phyloP scores from a whole-genome alignment of 2,113 vertebrate genomes.

The Sylvilagus bachmani region DNA sequence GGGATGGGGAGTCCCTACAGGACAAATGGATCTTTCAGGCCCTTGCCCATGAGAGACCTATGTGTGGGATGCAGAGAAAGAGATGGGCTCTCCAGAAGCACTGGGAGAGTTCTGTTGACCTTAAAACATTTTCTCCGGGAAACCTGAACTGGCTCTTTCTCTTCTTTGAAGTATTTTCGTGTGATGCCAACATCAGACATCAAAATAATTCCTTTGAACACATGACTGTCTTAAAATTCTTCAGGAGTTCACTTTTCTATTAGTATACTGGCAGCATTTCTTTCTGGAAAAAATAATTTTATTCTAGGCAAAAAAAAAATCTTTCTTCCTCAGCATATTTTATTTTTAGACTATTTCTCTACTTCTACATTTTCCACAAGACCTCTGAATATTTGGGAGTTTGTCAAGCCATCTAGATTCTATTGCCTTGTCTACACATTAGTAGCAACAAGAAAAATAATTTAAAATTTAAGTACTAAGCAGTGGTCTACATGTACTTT shows the following conservation, averaged over 20 bases:
- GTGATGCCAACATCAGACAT: background rate
- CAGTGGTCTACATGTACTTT: background rate
- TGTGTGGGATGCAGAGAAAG: background rate
- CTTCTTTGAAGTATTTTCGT: background rate
- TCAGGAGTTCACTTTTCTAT: background rate
- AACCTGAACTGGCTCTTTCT: background rate
- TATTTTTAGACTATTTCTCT: background rate
- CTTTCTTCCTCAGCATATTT: background rate
- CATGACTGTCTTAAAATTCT: background rate
- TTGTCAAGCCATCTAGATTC: background rate
- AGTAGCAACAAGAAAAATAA: background rate
- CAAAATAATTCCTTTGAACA: background rate
- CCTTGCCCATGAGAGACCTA: accelerated
- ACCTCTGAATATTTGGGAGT: background rate
- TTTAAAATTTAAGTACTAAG: background rate
- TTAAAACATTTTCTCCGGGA: background rate
- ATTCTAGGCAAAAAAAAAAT: background rate
- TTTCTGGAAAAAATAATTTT: background rate
- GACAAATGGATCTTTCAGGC: background rate
- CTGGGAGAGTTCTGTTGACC: background rate
- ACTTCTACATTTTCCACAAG: background rate
- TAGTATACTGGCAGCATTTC: background rate
- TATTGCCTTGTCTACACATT: background rate
- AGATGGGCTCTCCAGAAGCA: background rate
- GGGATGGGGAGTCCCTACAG: accelerated